Evolutionary conservation across 2,113 vertebrate species (phyloP).

Genomic region (Pachycephala philippinensis): DNA sequence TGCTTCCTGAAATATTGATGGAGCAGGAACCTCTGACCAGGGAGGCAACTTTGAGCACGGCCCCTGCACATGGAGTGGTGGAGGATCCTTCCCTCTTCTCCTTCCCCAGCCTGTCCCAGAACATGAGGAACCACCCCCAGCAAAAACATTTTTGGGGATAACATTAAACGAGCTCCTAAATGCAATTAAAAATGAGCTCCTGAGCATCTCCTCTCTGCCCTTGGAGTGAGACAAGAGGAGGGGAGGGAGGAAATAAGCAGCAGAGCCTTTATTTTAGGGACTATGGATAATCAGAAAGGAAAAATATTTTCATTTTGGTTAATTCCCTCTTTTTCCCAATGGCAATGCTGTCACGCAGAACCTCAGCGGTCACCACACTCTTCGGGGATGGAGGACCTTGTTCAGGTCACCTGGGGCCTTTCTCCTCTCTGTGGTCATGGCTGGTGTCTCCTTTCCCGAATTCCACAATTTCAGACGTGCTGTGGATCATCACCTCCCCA

Average conservation of each 20-base stretch:
- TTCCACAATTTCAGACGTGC: not conserved
- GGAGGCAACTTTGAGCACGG: not conserved
- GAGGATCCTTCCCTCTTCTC: not conserved
- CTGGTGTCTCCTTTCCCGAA: not conserved
- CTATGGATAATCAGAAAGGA: not conserved
- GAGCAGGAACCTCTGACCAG: not conserved
- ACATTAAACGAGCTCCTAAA: not conserved
- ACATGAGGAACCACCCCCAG: not conserved
- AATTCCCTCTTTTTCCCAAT: not conserved
- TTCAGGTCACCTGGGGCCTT: not conserved
- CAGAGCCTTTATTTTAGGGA: not conserved
- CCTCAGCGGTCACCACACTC: not conserved
- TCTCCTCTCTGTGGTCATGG: not conserved
- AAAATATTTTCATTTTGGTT: not conserved
- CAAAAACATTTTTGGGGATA: not conserved
- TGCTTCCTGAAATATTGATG: not conserved
- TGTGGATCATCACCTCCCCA: not conserved
- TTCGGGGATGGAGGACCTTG: not conserved
- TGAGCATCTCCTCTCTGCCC: not conserved
- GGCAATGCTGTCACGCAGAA: not conserved
- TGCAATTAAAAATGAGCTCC: not conserved
- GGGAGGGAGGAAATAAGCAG: not conserved
- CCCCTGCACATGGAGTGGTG: accelerated
- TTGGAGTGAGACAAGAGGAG: not conserved
- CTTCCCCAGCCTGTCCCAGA: not conserved